Evolutionary conservation across 2,113 vertebrate genomes (phyloP).

Genomic region (Tupaia chinensis): DNA sequence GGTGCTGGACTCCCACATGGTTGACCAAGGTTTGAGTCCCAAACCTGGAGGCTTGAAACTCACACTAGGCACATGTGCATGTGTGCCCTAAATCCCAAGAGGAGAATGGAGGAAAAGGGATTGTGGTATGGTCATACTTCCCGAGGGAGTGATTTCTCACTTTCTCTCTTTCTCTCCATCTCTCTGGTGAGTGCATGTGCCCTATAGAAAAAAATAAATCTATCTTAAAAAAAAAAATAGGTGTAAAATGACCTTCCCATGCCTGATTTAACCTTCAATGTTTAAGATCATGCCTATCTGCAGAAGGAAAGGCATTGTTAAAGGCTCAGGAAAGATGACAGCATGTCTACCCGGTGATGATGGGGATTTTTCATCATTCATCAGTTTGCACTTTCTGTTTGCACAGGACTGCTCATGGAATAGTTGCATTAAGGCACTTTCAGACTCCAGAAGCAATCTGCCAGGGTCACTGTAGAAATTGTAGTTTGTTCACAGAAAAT

Average conservation of each 20-base stretch:
- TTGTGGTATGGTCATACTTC: no score
- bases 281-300: background rate
- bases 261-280: background rate
- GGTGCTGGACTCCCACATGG: no score
- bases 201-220: no score
- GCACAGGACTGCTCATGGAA: background rate
- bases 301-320: background rate
- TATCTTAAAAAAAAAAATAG: background rate
- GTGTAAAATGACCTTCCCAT: background rate
- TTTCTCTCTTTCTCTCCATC: no score
- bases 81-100: no score
- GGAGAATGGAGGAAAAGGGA: no score
- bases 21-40: no score
- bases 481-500: constrained; percentile 25
- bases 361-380: background rate
- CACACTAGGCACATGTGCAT: no score
- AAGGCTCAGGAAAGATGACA: background rate
- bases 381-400: background rate
- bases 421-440: background rate
- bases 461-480: background rate
- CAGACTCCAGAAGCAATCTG: background rate
- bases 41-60: no score
- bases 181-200: no score
- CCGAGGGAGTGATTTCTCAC: no score
- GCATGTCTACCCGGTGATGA: background rate